Evolutionary conservation across 2,797 vertebrate species (phyloP).

Genomic region (Graptemys geographica): DNA sequence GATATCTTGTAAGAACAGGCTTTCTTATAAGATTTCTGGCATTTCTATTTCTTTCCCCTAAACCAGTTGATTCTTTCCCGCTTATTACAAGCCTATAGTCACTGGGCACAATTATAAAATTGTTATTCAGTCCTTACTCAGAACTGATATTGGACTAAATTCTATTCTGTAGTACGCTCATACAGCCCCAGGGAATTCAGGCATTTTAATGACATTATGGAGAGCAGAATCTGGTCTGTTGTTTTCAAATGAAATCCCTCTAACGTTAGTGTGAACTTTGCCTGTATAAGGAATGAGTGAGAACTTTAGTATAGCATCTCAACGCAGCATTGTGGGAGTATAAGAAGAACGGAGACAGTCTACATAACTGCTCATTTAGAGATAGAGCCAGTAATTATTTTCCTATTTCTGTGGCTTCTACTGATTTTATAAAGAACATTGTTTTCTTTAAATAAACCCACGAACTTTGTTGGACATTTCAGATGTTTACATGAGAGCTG

Average conservation of each 20-base stretch:
- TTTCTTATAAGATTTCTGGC: neutral
- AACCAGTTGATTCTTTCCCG: neutral
- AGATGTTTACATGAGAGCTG: neutral
- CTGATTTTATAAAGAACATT: neutral
- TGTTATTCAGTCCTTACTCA: neutral
- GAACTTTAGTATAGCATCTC: neutral
- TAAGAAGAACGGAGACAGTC: neutral
- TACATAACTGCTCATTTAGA: neutral
- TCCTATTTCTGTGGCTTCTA: neutral
- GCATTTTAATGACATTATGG: neutral
- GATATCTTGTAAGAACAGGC: neutral
- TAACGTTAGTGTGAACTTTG: neutral
- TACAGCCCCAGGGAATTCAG: neutral
- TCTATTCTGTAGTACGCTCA: neutral
- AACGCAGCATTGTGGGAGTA: neutral
- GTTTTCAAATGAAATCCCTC: neutral
- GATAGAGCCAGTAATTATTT: neutral
- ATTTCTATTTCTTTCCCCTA: fast-evolving
- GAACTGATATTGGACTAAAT: neutral
- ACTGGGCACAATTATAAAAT: neutral
- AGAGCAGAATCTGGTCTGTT: neutral
- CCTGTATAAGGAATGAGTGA: neutral
- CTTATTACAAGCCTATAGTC: neutral
- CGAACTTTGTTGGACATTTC: neutral
- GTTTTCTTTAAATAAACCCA: slow-evolving; percentile 3